Base-by-base conservation (phyloP, 2,888 invertebrate genomes). In the Leucania comma region DNA sequence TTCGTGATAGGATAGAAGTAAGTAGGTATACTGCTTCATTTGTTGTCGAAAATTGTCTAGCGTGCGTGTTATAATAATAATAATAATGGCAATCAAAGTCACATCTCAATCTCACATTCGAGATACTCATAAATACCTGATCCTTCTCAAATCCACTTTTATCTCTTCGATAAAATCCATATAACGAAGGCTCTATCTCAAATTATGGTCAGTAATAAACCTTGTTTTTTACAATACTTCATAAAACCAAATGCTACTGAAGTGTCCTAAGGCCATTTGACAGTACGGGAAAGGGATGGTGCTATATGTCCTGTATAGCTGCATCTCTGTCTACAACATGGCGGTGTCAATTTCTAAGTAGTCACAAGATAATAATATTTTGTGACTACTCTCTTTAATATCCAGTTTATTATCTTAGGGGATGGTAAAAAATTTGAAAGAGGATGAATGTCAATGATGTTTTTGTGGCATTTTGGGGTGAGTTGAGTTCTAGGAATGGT, bases 401-500 rank as follows among this genome's bases (percentile, higher is more conserved):
- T 50, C 14, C 38, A 58, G 29, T 72, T 71, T 62, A 71, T 61
- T 78, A 61, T 48, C 29, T 3, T 8, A 38, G 0, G 22, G 14
- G n/a, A 42, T 24, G 26, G 22, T 54, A 72, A 60, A 65, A 66
- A 63, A 73, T 38, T 22, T 35, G 38, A 42, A 42, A 53, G 17
- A 22, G 42, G 29, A 56, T 61, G 53, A 64, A 73, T 68, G n/a
- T 35, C 12, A 68, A 74, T 68, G 8, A 50, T 12, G 58, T 80
- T 78, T 80, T 78, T 80, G 65, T 75, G 10, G n/a, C n/a, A 20
- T 35, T 66, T 67, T 53, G 0, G 38, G 6, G n/a, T n/a, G n/a
- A 50, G 53, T 14, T 46, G 26, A n/a, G 17, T 80, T 75, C 69
- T 56, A 24, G 32, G 69, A 75, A 61, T 20, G n/a, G 17, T 46